These are phyloP conservation scores for Eublepharis macularius DNA, from an alignment of 2,113 vertebrate genomes.

Conservation along the genomic window DNA sequence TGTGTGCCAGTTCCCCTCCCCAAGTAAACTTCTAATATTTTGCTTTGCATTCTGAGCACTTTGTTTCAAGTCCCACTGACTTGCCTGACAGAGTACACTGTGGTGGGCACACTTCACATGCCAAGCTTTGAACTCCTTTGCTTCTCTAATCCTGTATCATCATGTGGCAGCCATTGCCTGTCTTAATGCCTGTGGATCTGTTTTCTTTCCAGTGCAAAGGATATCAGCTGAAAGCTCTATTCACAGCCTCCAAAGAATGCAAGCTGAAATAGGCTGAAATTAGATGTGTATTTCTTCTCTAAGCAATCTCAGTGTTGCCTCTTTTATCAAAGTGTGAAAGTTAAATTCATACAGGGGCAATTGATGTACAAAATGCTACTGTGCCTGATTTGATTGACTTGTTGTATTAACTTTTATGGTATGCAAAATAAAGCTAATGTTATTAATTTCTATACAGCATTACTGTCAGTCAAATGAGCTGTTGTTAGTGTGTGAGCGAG, in stretches of 20 bases:
- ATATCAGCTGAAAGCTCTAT: neutral
- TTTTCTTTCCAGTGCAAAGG: neutral
- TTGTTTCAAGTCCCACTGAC: constrained; percentile 13
- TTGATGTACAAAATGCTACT: neutral
- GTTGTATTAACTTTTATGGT: neutral
- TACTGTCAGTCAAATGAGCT: neutral
- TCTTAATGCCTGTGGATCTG: accelerated
- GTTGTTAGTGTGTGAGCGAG: neutral
- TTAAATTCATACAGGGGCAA: neutral
- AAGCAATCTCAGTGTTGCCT: neutral
- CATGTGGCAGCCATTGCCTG: neutral
- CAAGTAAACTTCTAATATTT: constrained; percentile 28
- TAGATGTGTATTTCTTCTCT: neutral
- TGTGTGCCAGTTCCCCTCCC: constrained; percentile 37
- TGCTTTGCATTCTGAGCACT: constrained; percentile 21
- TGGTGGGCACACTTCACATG: accelerated
- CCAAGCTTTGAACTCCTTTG: neutral
- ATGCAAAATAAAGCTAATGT: neutral
- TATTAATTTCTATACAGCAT: neutral
- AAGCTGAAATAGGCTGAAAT: neutral
- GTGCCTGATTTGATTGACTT: neutral
- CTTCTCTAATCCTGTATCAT: neutral
- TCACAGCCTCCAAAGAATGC: neutral
- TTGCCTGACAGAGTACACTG: neutral
- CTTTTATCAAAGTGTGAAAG: neutral